These are phyloP conservation scores for Hemiscyllium ocellatum DNA, from an alignment of 2,113 vertebrate genomes.

Conservation along the genomic window DNA sequence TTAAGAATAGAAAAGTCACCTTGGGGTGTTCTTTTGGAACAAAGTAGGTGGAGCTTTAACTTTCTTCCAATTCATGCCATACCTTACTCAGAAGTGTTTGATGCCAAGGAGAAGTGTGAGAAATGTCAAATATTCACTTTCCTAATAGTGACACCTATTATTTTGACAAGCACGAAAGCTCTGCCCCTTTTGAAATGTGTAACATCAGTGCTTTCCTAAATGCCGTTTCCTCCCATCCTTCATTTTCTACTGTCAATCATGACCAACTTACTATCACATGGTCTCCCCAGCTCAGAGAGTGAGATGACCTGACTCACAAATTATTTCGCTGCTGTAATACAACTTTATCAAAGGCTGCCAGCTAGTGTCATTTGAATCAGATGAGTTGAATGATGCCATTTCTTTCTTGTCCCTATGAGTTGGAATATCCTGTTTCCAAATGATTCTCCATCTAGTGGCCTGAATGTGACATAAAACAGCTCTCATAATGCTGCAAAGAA, in stretches of 20 bases:
- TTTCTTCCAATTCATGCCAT: background rate
- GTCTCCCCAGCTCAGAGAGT: background rate
- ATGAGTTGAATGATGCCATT: conserved; percentile 16
- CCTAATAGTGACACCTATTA: background rate
- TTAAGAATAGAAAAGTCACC: background rate
- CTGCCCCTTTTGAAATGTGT: background rate
- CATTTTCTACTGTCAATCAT: background rate
- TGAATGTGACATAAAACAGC: background rate
- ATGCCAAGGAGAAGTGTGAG: background rate
- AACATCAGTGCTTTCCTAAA: background rate
- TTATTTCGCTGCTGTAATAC: conserved; percentile 16
- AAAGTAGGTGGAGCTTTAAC: background rate
- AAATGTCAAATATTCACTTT: background rate
- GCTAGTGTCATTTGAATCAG: background rate
- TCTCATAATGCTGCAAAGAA: background rate
- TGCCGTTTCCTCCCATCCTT: background rate
- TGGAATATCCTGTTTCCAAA: background rate
- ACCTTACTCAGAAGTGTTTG: background rate
- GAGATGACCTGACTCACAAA: background rate
- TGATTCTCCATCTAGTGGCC: conserved; percentile 24
- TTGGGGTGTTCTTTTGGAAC: background rate
- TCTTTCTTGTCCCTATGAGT: background rate
- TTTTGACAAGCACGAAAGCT: background rate
- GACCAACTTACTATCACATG: background rate
- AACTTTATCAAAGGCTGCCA: conserved; percentile 17